phyloP scores from a whole-genome alignment of 2,797 vertebrate genomes.

The Chrysocyon brachyurus region DNA sequence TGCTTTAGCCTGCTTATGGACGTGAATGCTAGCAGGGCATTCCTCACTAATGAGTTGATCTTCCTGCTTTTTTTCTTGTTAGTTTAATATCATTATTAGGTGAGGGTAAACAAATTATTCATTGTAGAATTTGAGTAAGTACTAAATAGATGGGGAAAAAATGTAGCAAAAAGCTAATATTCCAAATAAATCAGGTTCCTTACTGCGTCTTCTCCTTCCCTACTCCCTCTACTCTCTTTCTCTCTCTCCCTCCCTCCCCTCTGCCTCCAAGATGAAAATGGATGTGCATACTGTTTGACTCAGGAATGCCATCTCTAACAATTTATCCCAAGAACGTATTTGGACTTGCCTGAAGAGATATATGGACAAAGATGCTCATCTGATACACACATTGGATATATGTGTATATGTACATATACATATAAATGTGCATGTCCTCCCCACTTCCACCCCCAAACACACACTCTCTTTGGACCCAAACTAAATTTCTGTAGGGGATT shows the following conservation, averaged over 20 bases:
- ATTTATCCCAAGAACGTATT: background rate
- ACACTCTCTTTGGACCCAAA: background rate
- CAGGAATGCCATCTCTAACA: background rate
- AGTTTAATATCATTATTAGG: background rate
- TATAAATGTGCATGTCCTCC: background rate
- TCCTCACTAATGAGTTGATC: background rate
- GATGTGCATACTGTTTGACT: background rate
- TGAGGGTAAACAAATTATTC: background rate
- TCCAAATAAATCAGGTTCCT: background rate
- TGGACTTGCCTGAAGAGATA: background rate
- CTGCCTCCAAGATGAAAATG: background rate
- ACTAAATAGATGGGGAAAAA: background rate
- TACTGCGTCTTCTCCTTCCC: accelerated
- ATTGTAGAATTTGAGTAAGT: background rate
- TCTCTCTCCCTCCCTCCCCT: no score
- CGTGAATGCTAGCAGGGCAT: background rate
- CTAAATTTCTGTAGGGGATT: background rate
- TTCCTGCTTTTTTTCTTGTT: background rate
- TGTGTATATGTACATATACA: background rate
- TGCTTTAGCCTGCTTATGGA: no score
- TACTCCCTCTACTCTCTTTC: no score
- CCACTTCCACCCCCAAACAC: no score
- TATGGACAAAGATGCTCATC: background rate
- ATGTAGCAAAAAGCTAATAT: background rate
- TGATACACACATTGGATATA: background rate